Evolutionary conservation across 2,113 vertebrate species (phyloP).

Genomic region (Engystomops pustulosus): DNA sequence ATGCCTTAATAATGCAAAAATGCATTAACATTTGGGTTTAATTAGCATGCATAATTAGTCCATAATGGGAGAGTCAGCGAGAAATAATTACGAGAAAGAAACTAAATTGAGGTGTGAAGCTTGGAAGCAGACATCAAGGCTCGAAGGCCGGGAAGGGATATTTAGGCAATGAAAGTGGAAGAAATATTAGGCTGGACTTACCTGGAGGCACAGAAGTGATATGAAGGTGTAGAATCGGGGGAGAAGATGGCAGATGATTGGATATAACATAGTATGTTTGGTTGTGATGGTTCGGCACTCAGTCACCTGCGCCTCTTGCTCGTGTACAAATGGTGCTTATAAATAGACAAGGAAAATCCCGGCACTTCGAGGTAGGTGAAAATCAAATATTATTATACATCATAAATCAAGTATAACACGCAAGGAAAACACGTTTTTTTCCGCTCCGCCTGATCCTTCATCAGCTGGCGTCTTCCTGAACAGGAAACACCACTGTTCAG

Average conservation of each 20-base stretch:
- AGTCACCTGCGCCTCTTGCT: no score
- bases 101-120: constrained; percentile 3
- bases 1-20: constrained; percentile 26
- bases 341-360: no score
- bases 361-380: no score
- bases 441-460: no score
- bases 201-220: not conserved
- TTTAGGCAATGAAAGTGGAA: not conserved
- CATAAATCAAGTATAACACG: no score
- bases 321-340: no score
- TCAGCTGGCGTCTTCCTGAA: no score
- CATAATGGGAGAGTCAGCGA: constrained; percentile 8
- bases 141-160: not conserved
- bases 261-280: no score
- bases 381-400: no score
- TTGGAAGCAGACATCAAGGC: not conserved
- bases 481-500: no score
- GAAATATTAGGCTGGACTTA: not conserved
- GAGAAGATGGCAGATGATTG: not conserved
- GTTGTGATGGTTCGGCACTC: no score
- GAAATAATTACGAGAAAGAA: not conserved
- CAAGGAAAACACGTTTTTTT: no score
- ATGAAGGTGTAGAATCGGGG: not conserved
- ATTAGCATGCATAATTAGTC: not conserved
- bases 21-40: constrained; percentile 23